Percentiles rank a stretch among this genome's conserved stretches.
phyloP scores from a whole-genome alignment of 2,113 vertebrate species.

The Triplophysa dalaica region DNA sequence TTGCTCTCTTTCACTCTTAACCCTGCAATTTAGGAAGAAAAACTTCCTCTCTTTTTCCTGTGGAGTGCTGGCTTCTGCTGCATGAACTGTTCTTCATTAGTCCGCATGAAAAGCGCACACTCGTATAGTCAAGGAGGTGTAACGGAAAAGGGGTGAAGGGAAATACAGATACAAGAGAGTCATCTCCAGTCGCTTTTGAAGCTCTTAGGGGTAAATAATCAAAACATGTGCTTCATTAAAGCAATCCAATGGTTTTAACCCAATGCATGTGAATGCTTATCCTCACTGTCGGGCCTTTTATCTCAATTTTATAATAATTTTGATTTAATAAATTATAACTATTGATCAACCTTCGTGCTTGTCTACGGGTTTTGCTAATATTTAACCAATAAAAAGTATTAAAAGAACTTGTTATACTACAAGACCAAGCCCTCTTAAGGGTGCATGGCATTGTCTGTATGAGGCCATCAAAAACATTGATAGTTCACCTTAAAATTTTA shows the following conservation, averaged over 20 bases:
- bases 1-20: conserved; percentile 32
- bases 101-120: conserved; percentile 40
- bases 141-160: neutral
- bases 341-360: too few species aligned
- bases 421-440: too few species aligned
- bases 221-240: conserved; percentile 55
- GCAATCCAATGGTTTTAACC: conserved; percentile 26
- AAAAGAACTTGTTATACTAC: too few species aligned
- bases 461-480: too few species aligned
- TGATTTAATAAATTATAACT: too few species aligned
- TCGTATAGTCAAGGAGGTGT: conserved; percentile 29
- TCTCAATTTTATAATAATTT: too few species aligned
- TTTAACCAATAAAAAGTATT: too few species aligned
- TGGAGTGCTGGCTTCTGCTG: conserved; percentile 48
- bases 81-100: conserved; percentile 56
- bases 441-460: too few species aligned
- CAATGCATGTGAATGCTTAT: conserved; percentile 20
- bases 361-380: too few species aligned
- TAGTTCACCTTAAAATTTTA: too few species aligned
- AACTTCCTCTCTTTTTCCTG: conserved; percentile 44
- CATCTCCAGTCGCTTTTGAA: conserved; percentile 42
- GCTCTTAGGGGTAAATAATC: conserved; percentile 38
- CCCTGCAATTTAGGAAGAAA: conserved; percentile 49
- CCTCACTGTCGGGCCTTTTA: too few species aligned
- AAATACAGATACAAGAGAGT: conserved; percentile 48